These are phyloP conservation scores for Sinella curviseta DNA, from an alignment of 1,140 invertebrate species.

Conservation along the genomic window DNA sequence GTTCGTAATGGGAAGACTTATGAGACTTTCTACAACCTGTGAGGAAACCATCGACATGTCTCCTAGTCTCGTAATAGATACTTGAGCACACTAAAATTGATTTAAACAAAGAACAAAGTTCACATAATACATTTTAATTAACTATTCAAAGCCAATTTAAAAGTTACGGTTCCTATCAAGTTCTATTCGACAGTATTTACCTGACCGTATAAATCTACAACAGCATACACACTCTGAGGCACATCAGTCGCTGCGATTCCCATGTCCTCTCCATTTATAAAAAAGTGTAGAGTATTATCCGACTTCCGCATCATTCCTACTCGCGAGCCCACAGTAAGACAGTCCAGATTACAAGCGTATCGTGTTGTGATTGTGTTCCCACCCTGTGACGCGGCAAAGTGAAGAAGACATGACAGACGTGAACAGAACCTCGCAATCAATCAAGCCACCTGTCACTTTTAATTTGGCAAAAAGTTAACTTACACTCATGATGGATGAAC, in stretches of 20 bases:
- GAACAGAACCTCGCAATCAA: neutral
- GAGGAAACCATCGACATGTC: slow-evolving; percentile 51
- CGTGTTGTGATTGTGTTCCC: slow-evolving; percentile 78
- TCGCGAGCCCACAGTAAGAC: slow-evolving; percentile 69
- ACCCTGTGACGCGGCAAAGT: slow-evolving; percentile 78
- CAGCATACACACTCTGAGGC: slow-evolving; percentile 81
- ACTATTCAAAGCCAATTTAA: too few relatives aligned
- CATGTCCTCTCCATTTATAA: slow-evolving; percentile 85
- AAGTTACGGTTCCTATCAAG: too few relatives aligned
- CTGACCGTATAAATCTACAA: slow-evolving; percentile 91
- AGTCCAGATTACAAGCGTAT: slow-evolving; percentile 81
- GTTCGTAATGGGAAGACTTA: slow-evolving; percentile 45
- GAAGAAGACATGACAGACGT: slow-evolving; percentile 10
- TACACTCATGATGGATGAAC: slow-evolving; percentile 64
- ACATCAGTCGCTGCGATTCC: slow-evolving; percentile 81
- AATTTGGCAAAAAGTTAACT: neutral
- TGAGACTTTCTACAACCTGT: slow-evolving; percentile 47
- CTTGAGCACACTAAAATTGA: slow-evolving; percentile 71
- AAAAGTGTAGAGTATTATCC: slow-evolving; percentile 84
- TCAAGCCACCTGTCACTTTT: neutral
- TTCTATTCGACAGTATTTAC: neutral
- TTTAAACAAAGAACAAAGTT: neutral
- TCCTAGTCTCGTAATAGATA: slow-evolving; percentile 57
- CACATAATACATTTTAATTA: neutral
- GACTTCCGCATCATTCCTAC: slow-evolving; percentile 85